Evolutionary conservation across 2,888 invertebrate genomes (phyloP), one percentile per base, ranked within the genome.

Genomic region (Tiliacea aurago): DNA sequence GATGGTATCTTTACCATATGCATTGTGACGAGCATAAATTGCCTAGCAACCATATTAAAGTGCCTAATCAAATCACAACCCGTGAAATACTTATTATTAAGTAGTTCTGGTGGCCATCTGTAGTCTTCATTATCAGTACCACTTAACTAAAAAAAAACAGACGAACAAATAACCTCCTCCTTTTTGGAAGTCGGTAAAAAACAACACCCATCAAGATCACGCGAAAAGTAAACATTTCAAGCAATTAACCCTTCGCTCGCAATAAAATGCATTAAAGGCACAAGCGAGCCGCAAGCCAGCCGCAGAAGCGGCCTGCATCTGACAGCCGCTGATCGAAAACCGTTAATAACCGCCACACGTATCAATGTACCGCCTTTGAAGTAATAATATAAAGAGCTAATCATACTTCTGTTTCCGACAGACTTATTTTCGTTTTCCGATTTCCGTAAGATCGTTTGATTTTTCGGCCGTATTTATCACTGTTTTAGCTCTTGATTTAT

Each of bases 321-420:
- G 83, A 81, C 81, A 71, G 83, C 28, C 15, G 55, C 37, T 81
- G 73, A 81, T 78, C 64, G 80, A 68, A 70, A 73, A 28, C 58
- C 55, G 55, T 74, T 66, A 78, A 78, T 82, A 81, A 69, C 61
- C 23, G 15, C 18, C 41, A 61, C 67, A 62, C 43, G 47, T 70
- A 78, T 70, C 61, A 20, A 56, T 73, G 41, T 73, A 58, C 51
- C 55, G 33, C n/a, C 56, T 61, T 53, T 47, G 49, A 70, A 55
- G 41, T 55, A 51, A 28, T 70, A n/a, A n/a, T n/a, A n/a, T n/a
- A 37, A 56, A 68, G 49, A 67, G 37, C 70, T 63, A 65, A 69
- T 78, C 28, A n/a, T 53, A 45, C n/a, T 65, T 62, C 23, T 58
- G 51, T 47, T 77, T 28, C 18, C 43, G 43, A 76, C 49, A 43